Evolutionary conservation across 2,113 vertebrate species (phyloP).

Genomic region (Sebastes schlegelii): DNA sequence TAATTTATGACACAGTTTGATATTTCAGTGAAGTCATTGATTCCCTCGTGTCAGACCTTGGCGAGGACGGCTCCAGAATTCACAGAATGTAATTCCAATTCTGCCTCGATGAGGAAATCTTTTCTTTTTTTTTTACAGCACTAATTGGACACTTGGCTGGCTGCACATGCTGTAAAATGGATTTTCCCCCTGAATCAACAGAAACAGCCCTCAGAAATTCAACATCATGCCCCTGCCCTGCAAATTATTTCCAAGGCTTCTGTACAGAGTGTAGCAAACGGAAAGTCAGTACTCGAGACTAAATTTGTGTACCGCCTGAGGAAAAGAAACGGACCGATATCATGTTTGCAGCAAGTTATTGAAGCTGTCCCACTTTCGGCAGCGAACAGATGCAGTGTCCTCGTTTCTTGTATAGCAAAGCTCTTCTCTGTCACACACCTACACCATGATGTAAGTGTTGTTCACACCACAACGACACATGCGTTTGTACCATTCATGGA

Average conservation of each 20-base stretch:
- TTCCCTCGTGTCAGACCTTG: slow-evolving; percentile 72
- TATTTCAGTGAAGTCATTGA: slow-evolving; percentile 77
- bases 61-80: slow-evolving; percentile 60
- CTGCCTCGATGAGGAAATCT: slow-evolving; percentile 32
- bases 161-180: slow-evolving; percentile 66
- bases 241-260: slow-evolving; percentile 52
- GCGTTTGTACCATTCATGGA: slow-evolving; percentile 69
- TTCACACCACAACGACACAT: slow-evolving; percentile 72
- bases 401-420: slow-evolving; percentile 50
- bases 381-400: slow-evolving; percentile 59
- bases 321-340: not conserved
- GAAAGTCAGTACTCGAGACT: slow-evolving; percentile 4
- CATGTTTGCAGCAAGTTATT: slow-evolving; percentile 13
- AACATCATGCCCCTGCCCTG: slow-evolving; percentile 29
- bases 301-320: slow-evolving; percentile 17
- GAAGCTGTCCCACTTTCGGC: slow-evolving; percentile 58
- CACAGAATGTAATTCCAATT: slow-evolving; percentile 63
- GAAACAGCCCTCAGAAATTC: slow-evolving; percentile 64
- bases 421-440: slow-evolving; percentile 71
- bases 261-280: not conserved
- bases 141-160: slow-evolving; percentile 75
- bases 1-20: slow-evolving; percentile 77
- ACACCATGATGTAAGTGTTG: slow-evolving; percentile 77
- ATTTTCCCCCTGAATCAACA: slow-evolving; percentile 76
- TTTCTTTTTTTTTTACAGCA: slow-evolving; percentile 54